Evolutionary conservation across 2,797 vertebrate species (phyloP).

Genomic region (Anguilla pacifica): DNA sequence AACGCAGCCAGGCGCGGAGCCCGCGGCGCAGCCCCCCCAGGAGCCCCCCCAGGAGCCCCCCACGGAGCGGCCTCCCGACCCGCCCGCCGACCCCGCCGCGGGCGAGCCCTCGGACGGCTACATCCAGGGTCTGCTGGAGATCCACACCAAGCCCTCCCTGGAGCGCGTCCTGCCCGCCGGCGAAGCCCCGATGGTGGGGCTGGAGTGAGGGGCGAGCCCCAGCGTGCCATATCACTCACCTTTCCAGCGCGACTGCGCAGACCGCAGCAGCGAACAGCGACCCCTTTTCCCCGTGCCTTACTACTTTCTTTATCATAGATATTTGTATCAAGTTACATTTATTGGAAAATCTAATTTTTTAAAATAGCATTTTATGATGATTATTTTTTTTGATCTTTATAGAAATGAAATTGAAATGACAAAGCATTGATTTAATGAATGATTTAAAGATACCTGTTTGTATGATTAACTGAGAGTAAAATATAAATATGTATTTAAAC

Average conservation of each 20-base stretch:
- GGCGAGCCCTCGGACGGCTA: slow-evolving; percentile 55
- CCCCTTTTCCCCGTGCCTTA: slow-evolving; percentile 91
- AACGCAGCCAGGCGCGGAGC: neutral
- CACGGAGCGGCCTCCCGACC: slow-evolving; percentile 24
- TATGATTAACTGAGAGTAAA: slow-evolving; percentile 77
- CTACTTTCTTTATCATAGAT: slow-evolving; percentile 84
- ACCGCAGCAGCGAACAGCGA: slow-evolving; percentile 56
- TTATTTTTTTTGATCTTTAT: slow-evolving; percentile 59
- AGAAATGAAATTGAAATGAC: slow-evolving; percentile 59
- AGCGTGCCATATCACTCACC: neutral
- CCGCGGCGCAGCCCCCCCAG: no score
- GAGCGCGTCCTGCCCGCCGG: slow-evolving; percentile 73
- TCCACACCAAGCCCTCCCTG: slow-evolving; percentile 68
- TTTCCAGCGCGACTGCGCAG: slow-evolving; percentile 55
- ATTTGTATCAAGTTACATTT: slow-evolving; percentile 72
- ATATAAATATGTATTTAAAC: slow-evolving; percentile 27
- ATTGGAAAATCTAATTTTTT: slow-evolving; percentile 72
- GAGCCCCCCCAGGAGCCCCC: neutral
- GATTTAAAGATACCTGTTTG: slow-evolving; percentile 78
- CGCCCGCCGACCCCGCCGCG: slow-evolving; percentile 27
- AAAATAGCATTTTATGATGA: slow-evolving; percentile 75
- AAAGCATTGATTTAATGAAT: slow-evolving; percentile 79
- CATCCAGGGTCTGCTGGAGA: slow-evolving; percentile 79
- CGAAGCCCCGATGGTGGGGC: slow-evolving; percentile 78
- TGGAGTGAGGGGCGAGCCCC: slow-evolving; percentile 72